phyloP scores from a whole-genome alignment of 2,888 invertebrate genomes.

The Masnerella sp. region DNA sequence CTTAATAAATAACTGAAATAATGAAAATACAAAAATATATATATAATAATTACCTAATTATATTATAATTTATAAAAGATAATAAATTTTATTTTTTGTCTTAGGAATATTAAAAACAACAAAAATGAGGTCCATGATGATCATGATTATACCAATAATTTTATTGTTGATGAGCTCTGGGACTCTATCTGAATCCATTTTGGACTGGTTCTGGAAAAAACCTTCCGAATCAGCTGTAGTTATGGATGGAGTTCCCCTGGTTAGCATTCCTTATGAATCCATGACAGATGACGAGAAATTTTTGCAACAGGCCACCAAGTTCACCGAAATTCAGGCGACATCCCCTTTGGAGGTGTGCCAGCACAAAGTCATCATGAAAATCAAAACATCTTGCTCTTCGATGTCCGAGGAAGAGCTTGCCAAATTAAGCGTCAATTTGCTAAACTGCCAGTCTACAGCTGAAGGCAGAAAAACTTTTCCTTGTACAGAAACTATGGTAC shows the following conservation, averaged over 20 bases:
- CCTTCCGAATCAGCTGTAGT: slow-evolving; percentile 59
- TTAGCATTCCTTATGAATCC: slow-evolving; percentile 73
- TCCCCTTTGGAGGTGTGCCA: slow-evolving; percentile 82
- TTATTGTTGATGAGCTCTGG: too few relatives aligned
- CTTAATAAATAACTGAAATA: too few relatives aligned
- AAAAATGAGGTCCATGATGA: too few relatives aligned
- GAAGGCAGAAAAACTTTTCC: slow-evolving; percentile 81
- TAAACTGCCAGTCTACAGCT: slow-evolving; percentile 83
- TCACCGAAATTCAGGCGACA: slow-evolving; percentile 80
- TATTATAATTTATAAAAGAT: too few relatives aligned
- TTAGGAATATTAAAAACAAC: too few relatives aligned
- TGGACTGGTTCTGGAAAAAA: slow-evolving; percentile 73
- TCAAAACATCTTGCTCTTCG: slow-evolving; percentile 80
- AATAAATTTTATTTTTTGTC: too few relatives aligned
- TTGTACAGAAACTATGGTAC: slow-evolving; percentile 82
- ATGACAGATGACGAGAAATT: slow-evolving; percentile 81
- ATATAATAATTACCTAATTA: too few relatives aligned
- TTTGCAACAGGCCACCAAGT: slow-evolving; percentile 81
- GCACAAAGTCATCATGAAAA: slow-evolving; percentile 82
- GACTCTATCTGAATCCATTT: slow-evolving; percentile 67
- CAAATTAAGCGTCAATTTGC: slow-evolving; percentile 82
- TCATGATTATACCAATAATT: too few relatives aligned
- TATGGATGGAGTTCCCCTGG: slow-evolving; percentile 70
- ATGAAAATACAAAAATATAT: too few relatives aligned
- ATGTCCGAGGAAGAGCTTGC: slow-evolving; percentile 83